Percentiles rank a stretch among this genome's conserved stretches.
Evolutionary conservation across 2,797 vertebrate genomes (phyloP).

Genomic region (Diplodus sargus): DNA sequence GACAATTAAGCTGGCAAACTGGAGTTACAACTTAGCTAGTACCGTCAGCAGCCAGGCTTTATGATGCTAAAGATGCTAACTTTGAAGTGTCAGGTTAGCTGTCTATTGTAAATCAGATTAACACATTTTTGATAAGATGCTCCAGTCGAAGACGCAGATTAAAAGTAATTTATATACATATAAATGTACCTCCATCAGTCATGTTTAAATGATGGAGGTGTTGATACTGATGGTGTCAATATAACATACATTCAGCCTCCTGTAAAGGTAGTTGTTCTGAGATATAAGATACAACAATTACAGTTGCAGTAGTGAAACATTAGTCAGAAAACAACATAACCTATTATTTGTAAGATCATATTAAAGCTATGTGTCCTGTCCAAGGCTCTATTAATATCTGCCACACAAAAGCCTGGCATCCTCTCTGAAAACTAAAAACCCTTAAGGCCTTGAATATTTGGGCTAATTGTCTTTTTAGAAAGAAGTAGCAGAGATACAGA

Average conservation of each 20-base stretch:
- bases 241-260: not conserved
- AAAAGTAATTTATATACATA: too few relatives aligned
- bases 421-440: not conserved
- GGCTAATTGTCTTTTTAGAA: not conserved
- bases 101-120: not conserved
- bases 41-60: not conserved
- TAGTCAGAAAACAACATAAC: not conserved
- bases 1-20: not conserved
- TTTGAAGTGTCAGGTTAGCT: not conserved
- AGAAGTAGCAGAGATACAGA: not conserved
- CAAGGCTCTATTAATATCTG: too few relatives aligned
- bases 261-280: not conserved
- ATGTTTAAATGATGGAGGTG: not conserved
- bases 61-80: slow-evolving; percentile 20
- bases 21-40: too few relatives aligned
- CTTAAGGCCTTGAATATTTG: not conserved
- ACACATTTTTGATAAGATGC: not conserved
- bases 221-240: not conserved
- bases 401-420: too few relatives aligned
- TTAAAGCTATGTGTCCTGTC: not conserved
- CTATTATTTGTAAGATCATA: too few relatives aligned
- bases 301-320: not conserved
- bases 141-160: fast-evolving
- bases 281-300: too few relatives aligned
- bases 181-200: too few relatives aligned